Conservation (phyloP, 2,888 invertebrate genomes). For the Trichacis sp. region DNA sequence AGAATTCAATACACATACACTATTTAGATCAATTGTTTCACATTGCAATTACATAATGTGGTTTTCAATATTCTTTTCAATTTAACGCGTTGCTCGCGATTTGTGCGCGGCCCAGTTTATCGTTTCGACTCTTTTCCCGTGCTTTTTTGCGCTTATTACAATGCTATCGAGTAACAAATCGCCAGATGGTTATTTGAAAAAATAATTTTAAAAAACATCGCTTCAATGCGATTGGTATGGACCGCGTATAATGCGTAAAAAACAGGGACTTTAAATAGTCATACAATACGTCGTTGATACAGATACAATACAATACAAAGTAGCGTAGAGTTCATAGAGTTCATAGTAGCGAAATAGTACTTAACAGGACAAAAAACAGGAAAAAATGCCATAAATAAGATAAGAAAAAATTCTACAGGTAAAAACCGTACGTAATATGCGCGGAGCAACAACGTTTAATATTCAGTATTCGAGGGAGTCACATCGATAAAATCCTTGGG, state of each 20-base stretch:
- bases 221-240: conserved; percentile 3
- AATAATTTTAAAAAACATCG: no score
- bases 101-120: conserved; percentile 11
- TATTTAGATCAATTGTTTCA: conserved; percentile 58
- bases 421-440: conserved; percentile 48
- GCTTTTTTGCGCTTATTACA: neutral
- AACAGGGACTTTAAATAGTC: no score
- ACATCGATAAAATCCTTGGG: no score
- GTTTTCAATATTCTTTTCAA: no score
- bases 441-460: neutral
- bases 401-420: conserved; percentile 48
- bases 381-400: conserved; percentile 43
- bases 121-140: neutral
- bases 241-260: conserved; percentile 44
- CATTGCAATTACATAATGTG: conserved; percentile 44
- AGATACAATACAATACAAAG: conserved; percentile 64
- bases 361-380: conserved; percentile 48
- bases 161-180: neutral
- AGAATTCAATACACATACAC: conserved; percentile 53
- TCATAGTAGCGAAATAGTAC: conserved; percentile 67
- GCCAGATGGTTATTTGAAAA: neutral
- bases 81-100: conserved; percentile 7
- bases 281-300: conserved; percentile 58
- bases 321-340: conserved; percentile 66
- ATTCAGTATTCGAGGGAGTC: neutral